Conservation (phyloP, 1,140 invertebrate genomes). For the Diploscapter pachys region DNA sequence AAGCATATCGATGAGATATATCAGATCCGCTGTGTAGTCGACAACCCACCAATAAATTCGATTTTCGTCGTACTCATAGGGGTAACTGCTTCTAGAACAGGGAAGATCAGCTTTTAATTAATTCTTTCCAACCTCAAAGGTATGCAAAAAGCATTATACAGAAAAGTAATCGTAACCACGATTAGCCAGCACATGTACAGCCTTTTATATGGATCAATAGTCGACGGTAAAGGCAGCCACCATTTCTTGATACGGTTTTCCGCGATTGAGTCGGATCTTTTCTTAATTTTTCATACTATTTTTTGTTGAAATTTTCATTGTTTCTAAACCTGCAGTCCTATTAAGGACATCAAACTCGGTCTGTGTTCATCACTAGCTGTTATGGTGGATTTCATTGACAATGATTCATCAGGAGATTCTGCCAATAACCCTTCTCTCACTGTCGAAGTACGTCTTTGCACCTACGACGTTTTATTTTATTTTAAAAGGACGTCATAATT, state of each 20-base stretch:
- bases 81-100: constrained; percentile 71
- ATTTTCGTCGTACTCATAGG: constrained; percentile 74
- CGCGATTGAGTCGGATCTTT: neutral
- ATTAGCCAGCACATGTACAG: constrained; percentile 78
- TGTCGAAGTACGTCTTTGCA: constrained; percentile 43
- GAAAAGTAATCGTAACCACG: constrained; percentile 73
- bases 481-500: constrained; percentile 41
- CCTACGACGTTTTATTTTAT: constrained; percentile 17
- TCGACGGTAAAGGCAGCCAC: constrained; percentile 1
- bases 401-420: constrained; percentile 39
- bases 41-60: constrained; percentile 70
- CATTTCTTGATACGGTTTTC: constrained; percentile 7
- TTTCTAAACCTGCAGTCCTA: constrained; percentile 45
- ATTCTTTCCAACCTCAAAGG: constrained; percentile 63
- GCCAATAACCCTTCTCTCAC: constrained; percentile 36
- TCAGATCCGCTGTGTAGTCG: constrained; percentile 76
- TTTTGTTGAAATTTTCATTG: neutral
- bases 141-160: constrained; percentile 84
- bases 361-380: constrained; percentile 23
- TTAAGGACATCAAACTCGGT: constrained; percentile 49
- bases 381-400: constrained; percentile 13
- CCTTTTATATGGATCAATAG: constrained; percentile 13
- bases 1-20: constrained; percentile 79
- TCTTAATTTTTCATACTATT: neutral
- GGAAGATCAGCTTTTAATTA: too few relatives aligned